Percentiles rank a stretch among this genome's conserved stretches.
phyloP scores from a whole-genome alignment of 2,113 vertebrate species.

The Dipodomys stephensi region DNA sequence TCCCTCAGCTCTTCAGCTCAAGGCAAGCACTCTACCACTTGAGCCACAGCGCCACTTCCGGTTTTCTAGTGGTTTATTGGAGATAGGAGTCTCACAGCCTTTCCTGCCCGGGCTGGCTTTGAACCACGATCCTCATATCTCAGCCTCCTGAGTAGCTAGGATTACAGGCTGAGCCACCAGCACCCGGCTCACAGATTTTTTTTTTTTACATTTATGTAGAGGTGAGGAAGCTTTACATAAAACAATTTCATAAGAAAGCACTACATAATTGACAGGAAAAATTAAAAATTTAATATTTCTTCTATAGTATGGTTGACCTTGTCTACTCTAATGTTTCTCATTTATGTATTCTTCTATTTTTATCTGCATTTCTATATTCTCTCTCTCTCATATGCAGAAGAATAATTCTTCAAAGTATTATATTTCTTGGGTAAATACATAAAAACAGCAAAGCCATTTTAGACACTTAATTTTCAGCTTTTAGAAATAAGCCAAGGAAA shows the following conservation, averaged over 20 bases:
- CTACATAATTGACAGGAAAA: slow-evolving; percentile 48
- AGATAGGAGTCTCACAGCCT: too few species aligned
- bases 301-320: background rate
- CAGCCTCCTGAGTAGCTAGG: too few species aligned
- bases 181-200: background rate
- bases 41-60: too few species aligned
- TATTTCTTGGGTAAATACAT: background rate
- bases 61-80: too few species aligned
- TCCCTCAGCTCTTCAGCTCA: too few species aligned
- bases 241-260: slow-evolving; percentile 12
- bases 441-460: background rate
- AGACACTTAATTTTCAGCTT: slow-evolving; percentile 31
- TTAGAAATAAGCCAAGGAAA: background rate
- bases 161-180: too few species aligned
- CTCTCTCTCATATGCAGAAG: too few species aligned
- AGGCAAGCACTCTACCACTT: too few species aligned
- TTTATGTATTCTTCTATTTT: background rate
- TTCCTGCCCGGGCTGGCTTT: too few species aligned
- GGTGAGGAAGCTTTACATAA: background rate
- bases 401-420: background rate
- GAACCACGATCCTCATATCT: too few species aligned
- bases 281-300: background rate
- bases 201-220: background rate
- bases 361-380: slow-evolving; percentile 2
- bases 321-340: background rate